A percentile compares a stretch with the other conserved stretches of the same genome.
phyloP scores from a whole-genome alignment of 2,888 invertebrate genomes.

The Amorpha juglandis region DNA sequence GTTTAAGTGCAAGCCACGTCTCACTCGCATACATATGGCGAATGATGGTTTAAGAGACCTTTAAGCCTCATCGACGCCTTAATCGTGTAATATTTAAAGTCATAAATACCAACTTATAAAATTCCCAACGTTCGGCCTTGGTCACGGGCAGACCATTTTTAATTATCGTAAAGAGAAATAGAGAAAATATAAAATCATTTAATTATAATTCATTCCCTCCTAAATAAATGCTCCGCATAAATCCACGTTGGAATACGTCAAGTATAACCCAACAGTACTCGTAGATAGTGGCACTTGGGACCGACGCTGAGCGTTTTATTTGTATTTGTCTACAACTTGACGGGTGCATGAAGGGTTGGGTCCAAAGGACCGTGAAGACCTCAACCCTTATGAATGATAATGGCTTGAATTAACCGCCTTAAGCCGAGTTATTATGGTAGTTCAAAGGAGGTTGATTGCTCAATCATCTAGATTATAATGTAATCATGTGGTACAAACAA shows the following conservation, averaged over 20 bases:
- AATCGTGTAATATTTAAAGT: too few species aligned
- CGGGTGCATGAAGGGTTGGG: conserved; percentile 39
- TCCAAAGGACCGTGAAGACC: conserved; percentile 26
- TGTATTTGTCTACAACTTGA: conserved; percentile 47
- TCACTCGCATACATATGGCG: too few species aligned
- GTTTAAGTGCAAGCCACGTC: too few species aligned
- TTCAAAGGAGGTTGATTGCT: conserved; percentile 22
- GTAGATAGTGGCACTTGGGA: conserved; percentile 17
- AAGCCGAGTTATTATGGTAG: conserved; percentile 11
- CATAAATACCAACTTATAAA: too few species aligned
- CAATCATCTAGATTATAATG: conserved; percentile 14
- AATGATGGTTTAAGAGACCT: too few species aligned
- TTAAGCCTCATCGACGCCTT: too few species aligned
- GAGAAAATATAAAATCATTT: too few species aligned
- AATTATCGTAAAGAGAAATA: too few species aligned
- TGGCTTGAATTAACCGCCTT: conserved; percentile 17
- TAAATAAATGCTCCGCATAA: not conserved
- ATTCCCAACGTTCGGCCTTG: too few species aligned
- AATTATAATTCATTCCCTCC: too few species aligned
- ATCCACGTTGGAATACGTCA: not conserved
- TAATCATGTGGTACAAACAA: not conserved
- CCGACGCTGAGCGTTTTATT: conserved; percentile 36
- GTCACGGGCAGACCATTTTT: too few species aligned
- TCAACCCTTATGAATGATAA: conserved; percentile 24
- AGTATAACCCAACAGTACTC: not conserved